Conservation (phyloP, 2,797 vertebrate genomes). For the Acrossocheilus wenchowensis region DNA sequence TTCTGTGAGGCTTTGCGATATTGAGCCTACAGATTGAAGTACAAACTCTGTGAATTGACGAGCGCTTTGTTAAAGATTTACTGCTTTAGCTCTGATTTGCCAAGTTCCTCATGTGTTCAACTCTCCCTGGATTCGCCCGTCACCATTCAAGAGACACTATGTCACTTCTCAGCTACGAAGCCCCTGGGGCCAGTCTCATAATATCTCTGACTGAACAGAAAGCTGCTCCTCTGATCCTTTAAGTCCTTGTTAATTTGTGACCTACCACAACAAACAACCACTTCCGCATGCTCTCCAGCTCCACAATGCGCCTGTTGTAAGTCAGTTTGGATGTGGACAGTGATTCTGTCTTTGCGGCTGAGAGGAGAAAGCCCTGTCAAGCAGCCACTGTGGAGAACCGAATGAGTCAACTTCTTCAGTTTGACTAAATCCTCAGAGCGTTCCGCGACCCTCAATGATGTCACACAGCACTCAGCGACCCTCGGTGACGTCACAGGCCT, state of each 20-base stretch:
- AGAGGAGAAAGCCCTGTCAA: conserved; percentile 36
- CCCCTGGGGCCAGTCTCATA: conserved; percentile 47
- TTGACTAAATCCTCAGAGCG: conserved; percentile 63
- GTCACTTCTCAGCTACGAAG: conserved; percentile 51
- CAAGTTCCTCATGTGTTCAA: conserved; percentile 8
- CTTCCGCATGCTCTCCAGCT: conserved; percentile 32
- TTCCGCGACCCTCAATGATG: conserved; percentile 65
- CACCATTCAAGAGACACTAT: conserved; percentile 52
- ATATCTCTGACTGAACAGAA: conserved; percentile 51
- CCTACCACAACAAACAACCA: conserved; percentile 24
- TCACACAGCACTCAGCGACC: conserved; percentile 44
- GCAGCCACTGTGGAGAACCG: conserved; percentile 24
- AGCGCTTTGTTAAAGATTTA: conserved; percentile 8
- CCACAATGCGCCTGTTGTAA: conserved; percentile 49
- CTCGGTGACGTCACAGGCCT: conserved; percentile 65
- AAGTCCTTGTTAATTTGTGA: conserved; percentile 55
- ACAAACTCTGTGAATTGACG: conserved; percentile 10
- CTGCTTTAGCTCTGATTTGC: conserved; percentile 13
- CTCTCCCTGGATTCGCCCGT: not conserved
- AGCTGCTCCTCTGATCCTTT: conserved; percentile 50
- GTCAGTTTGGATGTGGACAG: conserved; percentile 29
- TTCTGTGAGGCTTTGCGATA: not conserved
- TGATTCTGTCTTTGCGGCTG: conserved; percentile 57
- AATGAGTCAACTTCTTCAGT: conserved; percentile 70
- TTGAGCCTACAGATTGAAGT: conserved; percentile 17